Base-by-base conservation (phyloP, 2,888 invertebrate genomes). In the Polydrusus cervinus region DNA sequence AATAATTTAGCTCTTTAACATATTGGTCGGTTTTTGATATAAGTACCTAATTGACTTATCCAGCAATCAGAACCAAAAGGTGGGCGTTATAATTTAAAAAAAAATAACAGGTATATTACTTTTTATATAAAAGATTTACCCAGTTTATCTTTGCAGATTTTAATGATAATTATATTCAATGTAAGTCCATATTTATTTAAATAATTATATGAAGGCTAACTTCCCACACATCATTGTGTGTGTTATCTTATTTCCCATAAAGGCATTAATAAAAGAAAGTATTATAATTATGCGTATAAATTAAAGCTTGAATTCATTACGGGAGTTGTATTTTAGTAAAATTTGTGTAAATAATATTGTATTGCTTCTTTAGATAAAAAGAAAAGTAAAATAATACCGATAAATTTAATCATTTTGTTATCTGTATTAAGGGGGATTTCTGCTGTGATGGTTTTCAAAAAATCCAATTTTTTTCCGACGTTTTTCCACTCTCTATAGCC, bases 21-120 rank as follows among this genome's bases (percentile, higher is more conserved):
- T n/a, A n/a, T n/a, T n/a, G n/a, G n/a, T n/a, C n/a, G n/a, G n/a
- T n/a, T n/a, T n/a, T n/a, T n/a, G n/a, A n/a, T n/a, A n/a, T n/a
- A n/a, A n/a, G n/a, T n/a, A n/a, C n/a, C n/a, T 53, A 53, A 5
- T 16, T 70, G 61, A 38, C 16, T 61, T 60, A 38, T 51, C 53
- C 20, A 10, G 40, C 30, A 34, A 61, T 60, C 14, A 30, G 11
- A 47, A 25, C 25, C 20, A 11, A 25, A 7, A 53, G 25, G 53
- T 25, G 25, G 11, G 49, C 43, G 34, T 34, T 47, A 34, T 65
- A 49, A 65, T 65, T 65, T n/a, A n/a, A 49, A 49, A 65, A 65
- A 65, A 65, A 65, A 34, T 65, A 34, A 65, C 7, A 5, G 49
- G 49, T 49, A 30, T 40, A 65, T 53, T 25, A 53, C 53, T 25